Percentiles rank a stretch among this genome's conserved stretches.
These are phyloP conservation scores for Bombus fervidus DNA, from an alignment of 1,140 invertebrate species.

Conservation along the genomic window DNA sequence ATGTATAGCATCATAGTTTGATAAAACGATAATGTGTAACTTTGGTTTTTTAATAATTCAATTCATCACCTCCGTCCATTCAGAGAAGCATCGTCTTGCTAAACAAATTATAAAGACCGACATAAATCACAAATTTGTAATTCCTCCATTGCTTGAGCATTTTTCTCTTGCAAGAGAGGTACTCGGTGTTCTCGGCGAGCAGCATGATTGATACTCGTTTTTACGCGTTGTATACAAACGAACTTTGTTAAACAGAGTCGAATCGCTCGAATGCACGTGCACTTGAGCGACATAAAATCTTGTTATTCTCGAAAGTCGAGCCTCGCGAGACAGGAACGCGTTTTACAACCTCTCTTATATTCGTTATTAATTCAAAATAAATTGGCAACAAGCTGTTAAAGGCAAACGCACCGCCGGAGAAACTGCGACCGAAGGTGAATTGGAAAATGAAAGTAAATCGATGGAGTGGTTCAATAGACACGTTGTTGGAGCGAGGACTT, in stretches of 20 bases:
- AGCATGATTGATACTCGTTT: constrained; percentile 9
- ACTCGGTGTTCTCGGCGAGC: neutral
- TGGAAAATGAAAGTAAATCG: constrained; percentile 40
- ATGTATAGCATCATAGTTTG: neutral
- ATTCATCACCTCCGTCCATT: neutral
- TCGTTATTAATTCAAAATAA: neutral
- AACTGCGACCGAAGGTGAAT: neutral
- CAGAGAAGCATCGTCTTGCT: neutral
- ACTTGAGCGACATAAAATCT: neutral
- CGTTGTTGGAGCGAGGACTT: constrained; percentile 1
- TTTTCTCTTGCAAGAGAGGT: neutral
- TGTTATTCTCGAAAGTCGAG: neutral
- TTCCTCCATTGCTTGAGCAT: neutral
- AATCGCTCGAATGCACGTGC: neutral
- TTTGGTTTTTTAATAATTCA: neutral
- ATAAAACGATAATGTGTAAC: neutral
- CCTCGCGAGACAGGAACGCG: no score
- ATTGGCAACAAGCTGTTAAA: neutral
- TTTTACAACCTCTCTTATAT: neutral
- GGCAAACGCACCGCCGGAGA: neutral
- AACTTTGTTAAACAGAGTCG: neutral
- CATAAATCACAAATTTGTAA: neutral
- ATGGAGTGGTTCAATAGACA: constrained; percentile 8
- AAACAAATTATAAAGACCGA: neutral
- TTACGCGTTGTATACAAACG: constrained; percentile 7